phyloP scores from a whole-genome alignment of 2,113 vertebrate species.

The Pongo abelii region DNA sequence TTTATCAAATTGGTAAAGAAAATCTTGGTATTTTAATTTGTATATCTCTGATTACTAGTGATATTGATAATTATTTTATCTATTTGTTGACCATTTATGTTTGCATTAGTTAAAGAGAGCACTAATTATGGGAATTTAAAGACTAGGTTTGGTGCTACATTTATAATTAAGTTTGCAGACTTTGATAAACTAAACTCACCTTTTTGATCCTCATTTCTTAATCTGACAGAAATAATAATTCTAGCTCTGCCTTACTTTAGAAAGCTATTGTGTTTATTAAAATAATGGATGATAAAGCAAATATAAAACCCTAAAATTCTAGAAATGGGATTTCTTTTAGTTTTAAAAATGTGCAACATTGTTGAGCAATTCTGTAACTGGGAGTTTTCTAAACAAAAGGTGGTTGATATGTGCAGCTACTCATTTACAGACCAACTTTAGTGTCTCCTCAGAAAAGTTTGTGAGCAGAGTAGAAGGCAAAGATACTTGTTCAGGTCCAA shows the following conservation, averaged over 20 bases:
- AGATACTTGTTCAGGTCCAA: neutral
- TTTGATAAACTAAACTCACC: neutral
- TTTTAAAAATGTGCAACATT: neutral
- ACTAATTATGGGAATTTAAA: neutral
- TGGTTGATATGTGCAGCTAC: neutral
- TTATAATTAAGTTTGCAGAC: neutral
- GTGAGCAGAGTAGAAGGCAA: neutral
- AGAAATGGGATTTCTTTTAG: neutral
- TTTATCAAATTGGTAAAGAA: neutral
- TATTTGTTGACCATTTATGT: neutral
- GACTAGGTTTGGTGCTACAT: neutral
- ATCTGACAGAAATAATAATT: neutral
- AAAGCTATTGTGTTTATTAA: neutral
- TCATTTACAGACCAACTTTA: neutral
- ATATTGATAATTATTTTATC: neutral
- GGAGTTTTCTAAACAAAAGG: neutral
- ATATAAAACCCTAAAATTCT: neutral
- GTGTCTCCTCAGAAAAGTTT: neutral
- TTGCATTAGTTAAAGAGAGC: neutral
- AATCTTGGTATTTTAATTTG: neutral
- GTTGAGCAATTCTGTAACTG: neutral
- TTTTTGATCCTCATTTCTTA: neutral
- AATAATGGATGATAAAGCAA: neutral
- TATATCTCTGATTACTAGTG: neutral
- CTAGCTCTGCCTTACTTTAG: neutral